Evolutionary conservation across 2,797 vertebrate genomes (phyloP), one percentile per base, ranked within the genome.

Genomic region (Urocyon cinereoargenteus): DNA sequence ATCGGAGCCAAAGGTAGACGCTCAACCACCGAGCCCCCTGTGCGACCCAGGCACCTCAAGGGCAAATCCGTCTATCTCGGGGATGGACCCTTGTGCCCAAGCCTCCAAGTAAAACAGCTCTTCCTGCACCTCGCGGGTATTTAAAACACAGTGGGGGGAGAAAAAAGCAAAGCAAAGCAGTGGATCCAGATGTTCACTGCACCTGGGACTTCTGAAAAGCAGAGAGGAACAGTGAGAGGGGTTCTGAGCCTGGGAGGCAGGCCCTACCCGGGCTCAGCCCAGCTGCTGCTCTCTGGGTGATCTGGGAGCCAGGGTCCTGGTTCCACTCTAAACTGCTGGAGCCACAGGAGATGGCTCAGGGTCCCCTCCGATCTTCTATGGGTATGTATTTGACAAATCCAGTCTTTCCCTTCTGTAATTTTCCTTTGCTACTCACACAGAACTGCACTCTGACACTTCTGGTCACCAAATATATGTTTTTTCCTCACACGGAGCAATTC

Each of bases 221-320:
- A 3, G 13, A 1, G 55, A 45, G 34, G 59, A 45, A 0, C 19
- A 6, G 6, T 45, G 81, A 22, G 15, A 24, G 0, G 45, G 18
- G 26, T 61, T 66, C 66, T 36, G 57, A 5, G 64, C 55, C 59
- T 1, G 10, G 36, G 75, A 87, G 19, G 9, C 19, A 3, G 55
- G 34, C 21, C 18, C 7, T 11, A 0, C 16, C 2, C 2, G 1
- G 6, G 9, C 62, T 61, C 22, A 14, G 61, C 49, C 49, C 0
- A 1, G 0, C 57, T 28, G 0, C 57, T 28, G 59, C 36, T 40
- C 15, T 9, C n/a, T 49, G 3, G 10, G 11, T 1, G 13, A 51
- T 6, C 45, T 2, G 26, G 78, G 24, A n/a, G 36, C 31, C 22
- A 49, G 31, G 24, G 40, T 16, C 68, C 34, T 28, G 57, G 21